Evolutionary conservation across 2,113 vertebrate genomes (phyloP).

Genomic region (Chroicocephalus ridibundus): DNA sequence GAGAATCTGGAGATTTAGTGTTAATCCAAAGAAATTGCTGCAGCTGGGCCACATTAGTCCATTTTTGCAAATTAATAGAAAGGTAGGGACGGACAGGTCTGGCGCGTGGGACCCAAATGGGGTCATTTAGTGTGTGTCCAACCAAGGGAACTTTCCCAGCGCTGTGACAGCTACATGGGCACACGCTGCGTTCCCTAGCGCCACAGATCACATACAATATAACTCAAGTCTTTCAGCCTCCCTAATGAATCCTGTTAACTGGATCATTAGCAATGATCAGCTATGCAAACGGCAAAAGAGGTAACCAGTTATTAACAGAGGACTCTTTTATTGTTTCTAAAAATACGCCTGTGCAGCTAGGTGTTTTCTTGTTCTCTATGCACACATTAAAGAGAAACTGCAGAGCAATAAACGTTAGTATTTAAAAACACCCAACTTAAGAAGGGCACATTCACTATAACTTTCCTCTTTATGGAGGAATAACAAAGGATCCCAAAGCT

Average conservation of each 20-base stretch:
- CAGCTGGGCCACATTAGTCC: background rate
- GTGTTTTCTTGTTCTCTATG: slow-evolving; percentile 41
- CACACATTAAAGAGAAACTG: slow-evolving; percentile 43
- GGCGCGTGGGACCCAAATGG: rapidly evolving
- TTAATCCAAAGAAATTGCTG: background rate
- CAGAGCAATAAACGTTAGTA: slow-evolving; percentile 50
- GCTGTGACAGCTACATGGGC: background rate
- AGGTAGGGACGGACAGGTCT: rapidly evolving
- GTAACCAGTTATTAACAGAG: slow-evolving; percentile 13
- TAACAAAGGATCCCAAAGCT: slow-evolving; percentile 59
- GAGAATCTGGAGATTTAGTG: background rate
- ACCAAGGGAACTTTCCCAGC: background rate
- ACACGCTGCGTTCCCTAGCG: rapidly evolving
- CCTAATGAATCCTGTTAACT: background rate
- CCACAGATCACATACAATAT: rapidly evolving
- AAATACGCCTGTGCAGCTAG: background rate
- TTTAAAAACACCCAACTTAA: slow-evolving; percentile 60
- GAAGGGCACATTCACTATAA: slow-evolving; percentile 38
- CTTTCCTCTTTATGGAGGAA: slow-evolving; percentile 55
- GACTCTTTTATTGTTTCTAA: slow-evolving; percentile 10
- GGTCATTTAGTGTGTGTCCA: background rate
- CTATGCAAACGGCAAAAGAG: background rate
- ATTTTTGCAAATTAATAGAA: background rate
- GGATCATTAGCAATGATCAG: slow-evolving; percentile 34
- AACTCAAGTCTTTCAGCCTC: background rate